Conservation (phyloP, 1,140 invertebrate genomes). For the Laupala kohalensis region DNA sequence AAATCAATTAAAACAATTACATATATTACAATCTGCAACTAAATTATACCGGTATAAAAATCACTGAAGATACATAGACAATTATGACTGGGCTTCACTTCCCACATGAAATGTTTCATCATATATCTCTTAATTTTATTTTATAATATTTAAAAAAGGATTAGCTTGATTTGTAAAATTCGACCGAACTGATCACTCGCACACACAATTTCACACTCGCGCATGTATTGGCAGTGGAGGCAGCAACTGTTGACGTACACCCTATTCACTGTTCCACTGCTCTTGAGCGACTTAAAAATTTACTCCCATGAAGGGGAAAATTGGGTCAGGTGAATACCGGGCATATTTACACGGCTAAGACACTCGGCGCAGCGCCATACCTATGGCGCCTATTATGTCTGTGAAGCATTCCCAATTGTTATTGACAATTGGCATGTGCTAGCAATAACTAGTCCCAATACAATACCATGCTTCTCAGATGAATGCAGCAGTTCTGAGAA, state of each 20-base stretch:
- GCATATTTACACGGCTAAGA: conserved; percentile 8
- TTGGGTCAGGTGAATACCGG: conserved; percentile 1
- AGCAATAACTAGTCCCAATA: neutral
- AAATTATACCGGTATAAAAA: conserved; percentile 14
- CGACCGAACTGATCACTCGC: neutral
- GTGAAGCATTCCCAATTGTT: neutral
- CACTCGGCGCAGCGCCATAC: neutral
- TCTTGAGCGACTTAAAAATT: conserved; percentile 11
- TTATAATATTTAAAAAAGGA: conserved; percentile 7
- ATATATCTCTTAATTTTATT: neutral
- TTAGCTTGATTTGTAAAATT: conserved; percentile 6
- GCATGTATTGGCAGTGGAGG: neutral
- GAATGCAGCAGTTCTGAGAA: neutral
- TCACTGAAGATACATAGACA: conserved; percentile 12
- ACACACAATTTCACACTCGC: conserved; percentile 1
- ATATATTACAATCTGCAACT: conserved; percentile 11
- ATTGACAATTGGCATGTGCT: neutral
- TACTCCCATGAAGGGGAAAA: conserved; percentile 8
- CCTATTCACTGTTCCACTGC: neutral
- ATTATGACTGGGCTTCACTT: conserved; percentile 12
- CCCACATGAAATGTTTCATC: conserved; percentile 1
- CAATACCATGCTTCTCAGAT: neutral
- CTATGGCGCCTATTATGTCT: neutral
- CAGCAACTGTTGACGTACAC: neutral
- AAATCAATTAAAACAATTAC: conserved; percentile 10